Evolutionary conservation across 2,113 vertebrate species (phyloP).

Genomic region (Dunckerocampus dactyliophorus): DNA sequence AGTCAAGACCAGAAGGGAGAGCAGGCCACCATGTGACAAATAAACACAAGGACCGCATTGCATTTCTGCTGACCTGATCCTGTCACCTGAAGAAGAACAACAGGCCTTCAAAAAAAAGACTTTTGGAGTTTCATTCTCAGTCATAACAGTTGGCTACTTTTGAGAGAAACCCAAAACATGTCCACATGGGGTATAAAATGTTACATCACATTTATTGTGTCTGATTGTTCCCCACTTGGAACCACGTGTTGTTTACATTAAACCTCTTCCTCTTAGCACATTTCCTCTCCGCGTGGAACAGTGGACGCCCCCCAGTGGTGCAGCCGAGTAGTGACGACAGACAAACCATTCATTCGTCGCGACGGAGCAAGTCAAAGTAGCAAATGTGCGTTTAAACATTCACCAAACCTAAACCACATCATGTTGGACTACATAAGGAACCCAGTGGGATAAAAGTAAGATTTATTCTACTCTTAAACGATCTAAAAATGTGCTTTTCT

Average conservation of each 20-base stretch:
- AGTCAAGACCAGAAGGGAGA: background rate
- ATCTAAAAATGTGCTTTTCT: no score
- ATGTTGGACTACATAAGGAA: no score
- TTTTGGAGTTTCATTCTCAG: no score
- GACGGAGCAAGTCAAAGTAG: no score
- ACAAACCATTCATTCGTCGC: background rate
- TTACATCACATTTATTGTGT: background rate
- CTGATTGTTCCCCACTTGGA: constrained; percentile 1
- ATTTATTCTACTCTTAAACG: no score
- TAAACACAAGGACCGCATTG: constrained; percentile 18
- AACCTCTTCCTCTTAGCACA: constrained; percentile 29
- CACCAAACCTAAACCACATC: no score
- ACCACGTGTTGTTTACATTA: constrained; percentile 38
- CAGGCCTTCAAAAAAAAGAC: no score
- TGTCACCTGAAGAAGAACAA: background rate
- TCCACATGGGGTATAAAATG: background rate
- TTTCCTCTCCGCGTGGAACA: constrained; percentile 1
- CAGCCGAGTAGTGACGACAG: constrained; percentile 2
- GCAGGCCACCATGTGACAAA: background rate
- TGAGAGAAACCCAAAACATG: background rate
- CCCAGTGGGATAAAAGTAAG: no score
- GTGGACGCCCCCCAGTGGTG: constrained; percentile 35
- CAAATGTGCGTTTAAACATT: no score
- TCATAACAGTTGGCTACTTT: no score
- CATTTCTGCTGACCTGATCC: constrained; percentile 7